These are phyloP conservation scores for Trachemys scripta DNA, from an alignment of 2,113 vertebrate genomes.

Conservation along the genomic window DNA sequence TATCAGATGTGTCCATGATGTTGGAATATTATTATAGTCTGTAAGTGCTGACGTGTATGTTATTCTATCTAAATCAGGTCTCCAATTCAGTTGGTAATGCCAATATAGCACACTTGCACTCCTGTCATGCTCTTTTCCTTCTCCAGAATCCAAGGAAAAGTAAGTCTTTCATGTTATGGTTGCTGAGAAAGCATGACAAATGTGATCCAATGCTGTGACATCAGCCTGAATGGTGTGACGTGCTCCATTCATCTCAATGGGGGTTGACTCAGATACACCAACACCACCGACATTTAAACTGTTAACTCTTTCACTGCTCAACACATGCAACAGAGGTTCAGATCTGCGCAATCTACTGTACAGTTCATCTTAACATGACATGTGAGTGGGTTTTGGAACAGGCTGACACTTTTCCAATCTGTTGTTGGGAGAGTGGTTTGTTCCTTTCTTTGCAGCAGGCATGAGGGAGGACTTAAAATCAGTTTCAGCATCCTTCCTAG, in stretches of 20 bases:
- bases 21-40: neutral
- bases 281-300: too few relatives aligned
- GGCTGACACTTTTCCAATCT: too few relatives aligned
- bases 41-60: neutral
- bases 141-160: neutral
- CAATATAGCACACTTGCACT: neutral
- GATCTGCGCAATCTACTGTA: neutral
- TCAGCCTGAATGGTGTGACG: too few relatives aligned
- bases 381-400: too few relatives aligned
- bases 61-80: neutral
- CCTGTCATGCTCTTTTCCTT: neutral
- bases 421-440: neutral
- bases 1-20: neutral
- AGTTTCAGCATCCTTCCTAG: neutral
- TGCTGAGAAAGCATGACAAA: neutral
- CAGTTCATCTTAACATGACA: neutral
- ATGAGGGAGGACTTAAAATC: neutral
- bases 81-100: neutral
- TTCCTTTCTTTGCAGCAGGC: neutral
- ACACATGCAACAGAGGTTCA: neutral
- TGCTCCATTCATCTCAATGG: neutral
- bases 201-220: neutral
- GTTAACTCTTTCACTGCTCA: neutral
- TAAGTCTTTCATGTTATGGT: neutral
- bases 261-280: neutral